A percentile compares a stretch with the other conserved stretches of the same genome.
Conservation (phyloP, 2,888 invertebrate species). For the Ophraella communa region DNA sequence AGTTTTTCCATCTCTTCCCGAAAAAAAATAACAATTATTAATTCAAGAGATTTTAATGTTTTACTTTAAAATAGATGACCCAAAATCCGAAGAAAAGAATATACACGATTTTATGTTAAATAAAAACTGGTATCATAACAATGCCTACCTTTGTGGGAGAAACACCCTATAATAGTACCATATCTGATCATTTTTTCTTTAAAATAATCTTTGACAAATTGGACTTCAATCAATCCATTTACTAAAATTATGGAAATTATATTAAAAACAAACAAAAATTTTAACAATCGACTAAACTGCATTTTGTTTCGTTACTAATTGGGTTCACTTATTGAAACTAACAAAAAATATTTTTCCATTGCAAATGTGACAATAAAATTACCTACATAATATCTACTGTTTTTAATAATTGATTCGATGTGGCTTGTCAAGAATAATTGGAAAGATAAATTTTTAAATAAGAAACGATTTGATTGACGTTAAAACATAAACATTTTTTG, state of each 20-base stretch:
- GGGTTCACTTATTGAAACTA: background rate
- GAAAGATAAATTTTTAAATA: background rate
- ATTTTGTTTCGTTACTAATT: slow-evolving; percentile 1
- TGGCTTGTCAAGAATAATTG: background rate
- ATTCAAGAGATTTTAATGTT: too few species aligned
- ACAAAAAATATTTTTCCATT: background rate
- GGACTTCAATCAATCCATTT: slow-evolving; percentile 32
- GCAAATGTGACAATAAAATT: background rate
- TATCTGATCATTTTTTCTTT: slow-evolving; percentile 36
- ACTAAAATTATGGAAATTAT: slow-evolving; percentile 9
- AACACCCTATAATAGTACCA: slow-evolving; percentile 41
- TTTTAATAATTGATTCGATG: background rate
- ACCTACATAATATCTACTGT: background rate
- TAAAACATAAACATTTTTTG: background rate
- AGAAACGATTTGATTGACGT: background rate
- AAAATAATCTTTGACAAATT: slow-evolving; percentile 40
- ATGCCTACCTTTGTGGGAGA: slow-evolving; percentile 35
- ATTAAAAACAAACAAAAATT: slow-evolving; percentile 2
- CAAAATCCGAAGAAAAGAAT: too few species aligned
- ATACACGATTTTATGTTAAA: too few species aligned
- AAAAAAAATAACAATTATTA: too few species aligned
- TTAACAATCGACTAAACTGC: slow-evolving; percentile 8
- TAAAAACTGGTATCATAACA: too few species aligned
- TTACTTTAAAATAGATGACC: too few species aligned
- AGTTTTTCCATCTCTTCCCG: too few species aligned